Conservation (phyloP, 2,797 vertebrate genomes). For the Lagothrix lagotricha region DNA sequence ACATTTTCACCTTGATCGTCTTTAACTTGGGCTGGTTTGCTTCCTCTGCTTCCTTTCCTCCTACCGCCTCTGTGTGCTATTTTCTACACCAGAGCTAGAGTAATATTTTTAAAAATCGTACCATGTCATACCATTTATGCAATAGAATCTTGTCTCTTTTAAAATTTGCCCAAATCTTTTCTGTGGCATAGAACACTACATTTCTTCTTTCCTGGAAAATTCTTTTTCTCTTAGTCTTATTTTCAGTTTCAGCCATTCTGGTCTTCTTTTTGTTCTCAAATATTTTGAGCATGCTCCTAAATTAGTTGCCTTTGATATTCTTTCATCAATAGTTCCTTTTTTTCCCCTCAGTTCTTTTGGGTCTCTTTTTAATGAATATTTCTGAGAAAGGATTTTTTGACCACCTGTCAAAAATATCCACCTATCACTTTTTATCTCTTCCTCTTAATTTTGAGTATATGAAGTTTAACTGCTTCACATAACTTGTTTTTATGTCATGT, state of each 20-base stretch:
- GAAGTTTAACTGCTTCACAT: neutral
- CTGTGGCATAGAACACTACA: neutral
- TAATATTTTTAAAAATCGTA: neutral
- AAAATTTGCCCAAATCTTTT: neutral
- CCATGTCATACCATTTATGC: neutral
- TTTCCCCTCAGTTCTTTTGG: neutral
- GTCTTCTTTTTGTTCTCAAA: neutral
- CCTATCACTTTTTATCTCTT: neutral
- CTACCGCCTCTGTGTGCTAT: neutral
- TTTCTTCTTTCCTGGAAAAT: neutral
- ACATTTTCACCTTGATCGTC: fast-evolving
- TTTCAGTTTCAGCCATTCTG: neutral
- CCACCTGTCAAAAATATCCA: neutral
- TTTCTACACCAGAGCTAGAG: neutral
- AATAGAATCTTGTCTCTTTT: neutral
- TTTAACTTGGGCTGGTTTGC: neutral
- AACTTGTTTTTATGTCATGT: neutral
- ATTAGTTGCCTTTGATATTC: neutral
- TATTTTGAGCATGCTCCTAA: neutral
- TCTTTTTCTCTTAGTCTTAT: neutral
- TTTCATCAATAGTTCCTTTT: neutral
- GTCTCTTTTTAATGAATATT: neutral
- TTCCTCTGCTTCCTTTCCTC: neutral
- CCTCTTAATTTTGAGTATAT: neutral
- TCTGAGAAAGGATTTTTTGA: neutral